phyloP scores from a whole-genome alignment of 2,113 vertebrate species.

The Salvator merianae region DNA sequence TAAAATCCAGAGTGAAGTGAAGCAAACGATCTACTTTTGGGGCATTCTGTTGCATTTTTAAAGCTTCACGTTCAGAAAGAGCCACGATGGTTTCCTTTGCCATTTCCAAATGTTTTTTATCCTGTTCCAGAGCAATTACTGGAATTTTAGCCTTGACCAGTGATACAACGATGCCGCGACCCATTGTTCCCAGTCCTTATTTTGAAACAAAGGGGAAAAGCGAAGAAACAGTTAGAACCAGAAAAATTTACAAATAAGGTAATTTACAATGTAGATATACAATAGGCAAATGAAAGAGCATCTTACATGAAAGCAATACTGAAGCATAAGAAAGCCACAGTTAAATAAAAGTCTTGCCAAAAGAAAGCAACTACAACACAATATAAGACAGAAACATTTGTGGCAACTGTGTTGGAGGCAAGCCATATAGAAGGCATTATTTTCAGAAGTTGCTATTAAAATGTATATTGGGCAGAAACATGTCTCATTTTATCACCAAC shows the following conservation, averaged over 20 bases:
- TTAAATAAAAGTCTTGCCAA: too few relatives aligned
- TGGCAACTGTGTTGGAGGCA: too few relatives aligned
- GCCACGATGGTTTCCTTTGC: slow-evolving; percentile 75
- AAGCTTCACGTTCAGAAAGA: slow-evolving; percentile 78
- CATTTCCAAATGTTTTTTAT: slow-evolving; percentile 76
- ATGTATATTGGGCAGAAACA: too few relatives aligned
- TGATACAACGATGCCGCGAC: slow-evolving; percentile 84
- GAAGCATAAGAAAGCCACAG: slow-evolving; percentile 13
- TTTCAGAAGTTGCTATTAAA: too few relatives aligned
- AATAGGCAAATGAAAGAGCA: neutral
- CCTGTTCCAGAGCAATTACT: slow-evolving; percentile 86
- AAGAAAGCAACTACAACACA: too few relatives aligned
- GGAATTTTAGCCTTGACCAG: slow-evolving; percentile 83
- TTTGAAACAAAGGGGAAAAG: slow-evolving; percentile 47
- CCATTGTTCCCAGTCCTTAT: slow-evolving; percentile 94
- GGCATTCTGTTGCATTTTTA: slow-evolving; percentile 64
- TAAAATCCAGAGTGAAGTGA: slow-evolving; percentile 75
- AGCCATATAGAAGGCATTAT: too few relatives aligned
- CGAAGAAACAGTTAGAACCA: slow-evolving; percentile 24
- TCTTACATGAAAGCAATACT: neutral
- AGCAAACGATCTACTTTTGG: slow-evolving; percentile 55
- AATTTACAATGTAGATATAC: slow-evolving; percentile 19
- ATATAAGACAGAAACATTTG: too few relatives aligned
- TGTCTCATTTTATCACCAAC: too few relatives aligned
- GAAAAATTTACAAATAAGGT: slow-evolving; percentile 13